Base-by-base conservation (phyloP, 2,797 vertebrate species). In the Acropternis orthonyx region DNA sequence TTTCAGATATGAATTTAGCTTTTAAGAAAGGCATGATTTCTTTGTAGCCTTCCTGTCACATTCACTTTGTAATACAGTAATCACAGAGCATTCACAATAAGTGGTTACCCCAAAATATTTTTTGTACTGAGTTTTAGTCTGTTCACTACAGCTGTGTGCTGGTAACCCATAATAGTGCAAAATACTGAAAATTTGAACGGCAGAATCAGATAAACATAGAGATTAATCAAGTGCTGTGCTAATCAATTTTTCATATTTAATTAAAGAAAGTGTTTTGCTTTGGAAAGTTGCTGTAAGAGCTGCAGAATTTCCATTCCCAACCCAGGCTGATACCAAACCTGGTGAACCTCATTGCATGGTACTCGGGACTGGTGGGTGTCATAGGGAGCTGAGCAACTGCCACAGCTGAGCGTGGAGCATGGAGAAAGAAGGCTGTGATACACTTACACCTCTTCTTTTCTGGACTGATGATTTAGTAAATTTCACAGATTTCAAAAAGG, bases 161-260 rank as follows among this genome's bases (percentile, higher is more conserved):
- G 10, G 34, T 85, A 91, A 82, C 78, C 37, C 82, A 49, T 19
- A 66, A 48, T 52, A 80, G 8, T 66, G 69, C 43, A 69, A 92
- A 71, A 55, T 41, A 46, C 56, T 65, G 56, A 69, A 81, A 89
- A 56, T 10, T n/a, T 71, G 61, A 88, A 65, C 2, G 0, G 49
- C 43, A 80, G 56, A 85, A 71, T 79, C 55, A 95, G 81, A 75
- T 77, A 92, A 89, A 80, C 46, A 37, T 3, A 74, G 81, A 88
- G 63, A 87, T 79, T 82, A 85, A 80, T 85, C 56, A 79, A 93
- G 36, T 44, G 28, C 72, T 80, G 14, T 74, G 49, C 37, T 89
- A 82, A 92, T 92, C 39, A 92, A n/a, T 92, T 95, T 94, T 95
- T 93, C 27, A 83, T 93, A 89, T 93, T 83, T 92, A 91, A 93